phyloP scores from a whole-genome alignment of 2,888 invertebrate genomes.

The Incurvaria masculella region DNA sequence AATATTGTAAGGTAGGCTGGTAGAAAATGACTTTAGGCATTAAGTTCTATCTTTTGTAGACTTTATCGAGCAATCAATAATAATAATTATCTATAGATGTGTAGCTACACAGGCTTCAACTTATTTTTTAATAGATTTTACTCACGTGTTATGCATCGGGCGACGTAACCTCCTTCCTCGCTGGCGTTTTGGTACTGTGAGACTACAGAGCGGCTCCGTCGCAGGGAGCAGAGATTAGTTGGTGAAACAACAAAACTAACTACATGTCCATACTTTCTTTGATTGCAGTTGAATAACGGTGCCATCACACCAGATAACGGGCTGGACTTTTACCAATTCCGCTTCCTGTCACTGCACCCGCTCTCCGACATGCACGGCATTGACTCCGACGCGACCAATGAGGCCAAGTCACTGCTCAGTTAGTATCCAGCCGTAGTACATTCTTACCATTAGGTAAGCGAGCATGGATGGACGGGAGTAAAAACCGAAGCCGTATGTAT shows the following conservation, averaged over 20 bases:
- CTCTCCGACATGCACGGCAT: constrained; percentile 63
- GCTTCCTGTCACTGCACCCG: constrained; percentile 59
- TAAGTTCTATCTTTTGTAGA: no score
- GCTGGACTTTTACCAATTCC: constrained; percentile 66
- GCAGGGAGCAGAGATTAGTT: neutral
- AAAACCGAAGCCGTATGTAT: no score
- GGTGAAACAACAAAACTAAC: neutral
- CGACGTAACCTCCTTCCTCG: neutral
- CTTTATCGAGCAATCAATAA: no score
- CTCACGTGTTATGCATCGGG: neutral
- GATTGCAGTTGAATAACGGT: constrained; percentile 43
- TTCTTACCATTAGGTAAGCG: no score
- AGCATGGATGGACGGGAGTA: no score
- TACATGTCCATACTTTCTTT: constrained; percentile 11
- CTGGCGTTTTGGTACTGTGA: constrained; percentile 2
- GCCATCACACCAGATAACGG: constrained; percentile 50
- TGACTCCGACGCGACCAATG: constrained; percentile 60
- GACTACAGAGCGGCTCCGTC: no score
- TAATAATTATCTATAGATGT: no score
- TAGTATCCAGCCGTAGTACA: no score
- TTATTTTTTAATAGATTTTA: constrained; percentile 8
- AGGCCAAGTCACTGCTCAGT: constrained; percentile 62
- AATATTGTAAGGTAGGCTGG: no score
- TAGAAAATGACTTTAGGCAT: no score
- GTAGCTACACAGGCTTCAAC: neutral